Base-by-base conservation (phyloP, 92 coral and sea anemone species). In the Paragorgia papillata region DNA sequence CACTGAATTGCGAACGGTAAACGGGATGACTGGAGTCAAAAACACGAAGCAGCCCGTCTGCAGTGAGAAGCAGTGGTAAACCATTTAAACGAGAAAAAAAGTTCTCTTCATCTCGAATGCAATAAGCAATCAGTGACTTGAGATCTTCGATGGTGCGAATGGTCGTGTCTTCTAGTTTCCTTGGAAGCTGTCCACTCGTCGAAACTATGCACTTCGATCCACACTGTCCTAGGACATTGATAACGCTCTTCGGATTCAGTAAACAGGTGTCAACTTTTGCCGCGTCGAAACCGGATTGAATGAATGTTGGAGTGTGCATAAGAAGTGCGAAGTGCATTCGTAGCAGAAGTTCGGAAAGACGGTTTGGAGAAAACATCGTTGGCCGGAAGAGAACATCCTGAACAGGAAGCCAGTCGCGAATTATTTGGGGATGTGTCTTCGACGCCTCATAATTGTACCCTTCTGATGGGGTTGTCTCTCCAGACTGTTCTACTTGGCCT, bases 261-360 rank as follows among this genome's bases (percentile, higher is more conserved):
- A 22, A 4, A 43, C 81, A 82, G 3, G 83, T 89, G 29, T 75
- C 10, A 37, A 80, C 88, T 27, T 83, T 85, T 14, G 94, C 86
- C 21, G 57, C 69, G 74, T 51, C 62, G 80, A 93, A 93, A 40
- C 79, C 83, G 41, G 69, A 13, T 67, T 83, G 84, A n/a, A 88
- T 78, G 2, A 1, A 13, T 27, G 55, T 28, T 50, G 89, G 80
- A 20, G 88, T 62, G 62, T 85, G 81, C 53, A 74, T 28, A 62
- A 92, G 40, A 46, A 92, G 43, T 21, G 85, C 63, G 24, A 87
- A 44, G 35, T 85, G 80, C 1, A 89, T 92, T 41, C 84, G 86
- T 21, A 90, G 85, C 71, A 90, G 57, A 10, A 90, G 76, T 56
- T 68, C 81, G 12, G 57, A 66, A 15, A 46, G 53, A 17, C 88